phyloP scores from a whole-genome alignment of 2,797 vertebrate species.

The Helicolenus hilgendorfi region DNA sequence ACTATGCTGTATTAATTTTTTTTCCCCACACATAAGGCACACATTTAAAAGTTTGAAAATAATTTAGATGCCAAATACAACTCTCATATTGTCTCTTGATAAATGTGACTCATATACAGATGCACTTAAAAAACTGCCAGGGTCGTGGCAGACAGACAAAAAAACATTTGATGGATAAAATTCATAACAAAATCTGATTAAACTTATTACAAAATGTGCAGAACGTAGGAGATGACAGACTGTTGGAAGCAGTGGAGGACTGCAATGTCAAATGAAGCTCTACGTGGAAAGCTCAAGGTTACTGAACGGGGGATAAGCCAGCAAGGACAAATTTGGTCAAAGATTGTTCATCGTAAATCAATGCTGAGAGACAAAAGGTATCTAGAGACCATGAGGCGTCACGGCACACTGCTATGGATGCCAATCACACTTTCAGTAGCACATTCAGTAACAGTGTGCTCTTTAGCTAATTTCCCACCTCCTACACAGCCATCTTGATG shows the following conservation, averaged over 20 bases:
- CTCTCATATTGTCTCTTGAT: neutral
- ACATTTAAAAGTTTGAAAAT: neutral
- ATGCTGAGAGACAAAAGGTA: conserved; percentile 16
- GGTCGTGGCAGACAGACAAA: neutral
- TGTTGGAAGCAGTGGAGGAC: conserved; percentile 11
- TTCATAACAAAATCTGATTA: neutral
- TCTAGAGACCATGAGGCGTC: neutral
- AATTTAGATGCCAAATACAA: neutral
- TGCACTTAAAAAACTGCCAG: neutral
- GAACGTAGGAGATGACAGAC: neutral
- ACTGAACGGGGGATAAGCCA: conserved; percentile 6
- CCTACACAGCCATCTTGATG: conserved; percentile 27
- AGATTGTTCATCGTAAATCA: conserved; percentile 56
- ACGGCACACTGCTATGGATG: neutral
- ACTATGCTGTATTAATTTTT: too few relatives aligned
- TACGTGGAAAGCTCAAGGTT: conserved; percentile 56
- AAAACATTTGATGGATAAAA: neutral
- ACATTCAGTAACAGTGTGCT: neutral
- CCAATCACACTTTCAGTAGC: neutral
- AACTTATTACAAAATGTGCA: conserved; percentile 26
- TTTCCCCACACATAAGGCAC: too few relatives aligned
- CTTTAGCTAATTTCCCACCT: neutral
- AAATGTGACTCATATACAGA: neutral
- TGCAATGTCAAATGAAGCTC: conserved; percentile 20
- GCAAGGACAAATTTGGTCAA: conserved; percentile 34